Evolutionary conservation across 2,113 vertebrate species (phyloP).

Genomic region (Cyphomyrus discorhynchus): DNA sequence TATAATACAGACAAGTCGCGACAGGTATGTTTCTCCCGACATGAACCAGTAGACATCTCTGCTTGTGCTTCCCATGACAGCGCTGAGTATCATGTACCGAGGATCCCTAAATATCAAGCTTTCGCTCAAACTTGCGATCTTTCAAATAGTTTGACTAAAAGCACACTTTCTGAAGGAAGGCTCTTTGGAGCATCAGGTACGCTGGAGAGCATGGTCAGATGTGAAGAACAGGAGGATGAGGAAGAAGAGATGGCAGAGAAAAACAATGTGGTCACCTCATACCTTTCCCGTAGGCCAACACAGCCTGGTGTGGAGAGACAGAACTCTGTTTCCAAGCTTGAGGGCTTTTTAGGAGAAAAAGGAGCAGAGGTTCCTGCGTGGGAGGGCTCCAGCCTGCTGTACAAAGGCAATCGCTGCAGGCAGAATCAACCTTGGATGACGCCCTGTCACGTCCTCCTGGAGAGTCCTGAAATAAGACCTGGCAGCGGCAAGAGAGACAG

Average conservation of each 20-base stretch:
- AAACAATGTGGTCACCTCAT: no score
- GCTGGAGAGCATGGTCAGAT: background rate
- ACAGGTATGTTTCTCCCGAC: background rate
- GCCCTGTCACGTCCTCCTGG: background rate
- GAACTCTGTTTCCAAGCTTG: background rate
- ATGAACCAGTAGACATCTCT: background rate
- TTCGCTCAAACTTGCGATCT: background rate
- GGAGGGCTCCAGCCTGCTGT: background rate
- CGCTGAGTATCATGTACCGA: background rate
- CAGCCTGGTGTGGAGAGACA: background rate
- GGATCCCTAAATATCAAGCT: background rate
- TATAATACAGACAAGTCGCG: background rate
- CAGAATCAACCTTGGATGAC: background rate
- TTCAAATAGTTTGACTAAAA: background rate
- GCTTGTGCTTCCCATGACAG: background rate
- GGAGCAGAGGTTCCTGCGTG: background rate
- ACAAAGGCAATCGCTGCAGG: background rate
- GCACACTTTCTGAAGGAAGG: background rate
- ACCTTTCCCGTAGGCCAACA: background rate
- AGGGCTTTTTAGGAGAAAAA: background rate
- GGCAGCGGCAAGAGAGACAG: background rate
- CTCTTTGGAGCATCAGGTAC: background rate
- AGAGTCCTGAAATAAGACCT: background rate
- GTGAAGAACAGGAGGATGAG: background rate
- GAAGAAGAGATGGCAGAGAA: background rate